Evolutionary conservation across 2,797 vertebrate species (phyloP).

Genomic region (Crenuchus spilurus): DNA sequence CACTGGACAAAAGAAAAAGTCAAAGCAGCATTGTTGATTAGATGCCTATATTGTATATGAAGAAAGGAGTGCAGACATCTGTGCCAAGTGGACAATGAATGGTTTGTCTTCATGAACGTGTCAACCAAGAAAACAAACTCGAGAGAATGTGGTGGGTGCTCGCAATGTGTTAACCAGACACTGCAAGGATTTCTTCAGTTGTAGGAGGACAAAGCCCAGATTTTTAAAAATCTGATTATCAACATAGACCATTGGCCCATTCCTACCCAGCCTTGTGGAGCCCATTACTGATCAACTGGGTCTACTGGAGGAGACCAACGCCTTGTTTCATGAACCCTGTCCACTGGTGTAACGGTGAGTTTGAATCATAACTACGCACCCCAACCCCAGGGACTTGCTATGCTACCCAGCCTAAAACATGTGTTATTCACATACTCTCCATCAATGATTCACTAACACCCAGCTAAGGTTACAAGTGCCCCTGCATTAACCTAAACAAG

Average conservation of each 20-base stretch:
- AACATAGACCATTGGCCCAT: slow-evolving; percentile 4
- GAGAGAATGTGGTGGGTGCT: slow-evolving; percentile 37
- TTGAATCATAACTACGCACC: slow-evolving; percentile 35
- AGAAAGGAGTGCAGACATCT: slow-evolving; percentile 14
- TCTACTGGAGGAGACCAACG: slow-evolving; percentile 23
- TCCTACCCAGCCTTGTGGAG: slow-evolving; percentile 28
- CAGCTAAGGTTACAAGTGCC: slow-evolving; percentile 67
- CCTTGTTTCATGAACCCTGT: slow-evolving; percentile 66
- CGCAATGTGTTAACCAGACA: slow-evolving; percentile 47
- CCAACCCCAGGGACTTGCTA: background rate
- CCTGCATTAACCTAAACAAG: slow-evolving; percentile 44
- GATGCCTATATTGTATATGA: slow-evolving; percentile 19
- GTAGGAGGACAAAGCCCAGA: slow-evolving; percentile 21
- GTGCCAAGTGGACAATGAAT: slow-evolving; percentile 40
- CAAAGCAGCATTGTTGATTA: background rate
- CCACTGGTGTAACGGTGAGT: slow-evolving; percentile 72
- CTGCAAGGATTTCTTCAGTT: slow-evolving; percentile 26
- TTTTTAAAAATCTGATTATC: slow-evolving; percentile 38
- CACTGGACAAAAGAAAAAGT: slow-evolving; percentile 26
- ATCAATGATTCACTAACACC: slow-evolving; percentile 73
- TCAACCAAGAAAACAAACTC: slow-evolving; percentile 35
- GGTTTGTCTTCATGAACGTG: slow-evolving; percentile 46
- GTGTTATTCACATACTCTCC: slow-evolving; percentile 40
- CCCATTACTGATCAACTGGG: slow-evolving; percentile 39
- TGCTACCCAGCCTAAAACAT: slow-evolving; percentile 14